phyloP scores from a whole-genome alignment of 1,140 invertebrate species.

The Schlechtendalia chinensis region DNA sequence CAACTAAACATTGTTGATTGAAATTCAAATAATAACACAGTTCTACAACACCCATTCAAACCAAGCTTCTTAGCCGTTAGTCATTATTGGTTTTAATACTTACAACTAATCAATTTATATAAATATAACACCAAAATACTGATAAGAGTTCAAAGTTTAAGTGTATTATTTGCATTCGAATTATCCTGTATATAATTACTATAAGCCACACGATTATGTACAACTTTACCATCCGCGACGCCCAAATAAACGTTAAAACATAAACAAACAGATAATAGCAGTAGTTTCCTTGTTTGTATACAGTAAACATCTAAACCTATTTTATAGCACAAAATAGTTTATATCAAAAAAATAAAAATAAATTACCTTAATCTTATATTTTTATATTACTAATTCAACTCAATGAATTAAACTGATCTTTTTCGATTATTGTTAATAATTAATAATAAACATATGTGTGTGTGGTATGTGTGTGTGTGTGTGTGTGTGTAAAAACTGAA shows the following conservation, averaged over 20 bases:
- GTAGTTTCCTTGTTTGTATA: conserved; percentile 13
- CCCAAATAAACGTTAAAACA: neutral
- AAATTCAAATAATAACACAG: no score
- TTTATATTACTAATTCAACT: neutral
- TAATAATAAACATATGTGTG: no score
- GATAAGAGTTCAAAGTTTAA: no score
- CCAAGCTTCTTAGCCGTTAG: no score
- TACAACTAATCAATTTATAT: no score
- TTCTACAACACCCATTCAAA: no score
- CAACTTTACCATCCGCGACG: neutral
- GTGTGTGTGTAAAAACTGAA: no score
- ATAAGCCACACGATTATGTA: neutral
- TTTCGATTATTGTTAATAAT: no score
- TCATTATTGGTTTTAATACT: no score
- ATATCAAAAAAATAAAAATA: conserved; percentile 12
- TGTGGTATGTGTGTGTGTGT: no score
- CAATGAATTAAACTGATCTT: neutral
- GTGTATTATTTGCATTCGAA: neutral
- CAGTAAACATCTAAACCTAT: neutral
- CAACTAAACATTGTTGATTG: no score
- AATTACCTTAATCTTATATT: neutral
- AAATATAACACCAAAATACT: no score
- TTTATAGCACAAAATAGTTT: neutral
- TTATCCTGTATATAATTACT: neutral
- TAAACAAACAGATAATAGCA: neutral